phyloP scores from a whole-genome alignment of 2,797 vertebrate species.

The Salmo trutta region DNA sequence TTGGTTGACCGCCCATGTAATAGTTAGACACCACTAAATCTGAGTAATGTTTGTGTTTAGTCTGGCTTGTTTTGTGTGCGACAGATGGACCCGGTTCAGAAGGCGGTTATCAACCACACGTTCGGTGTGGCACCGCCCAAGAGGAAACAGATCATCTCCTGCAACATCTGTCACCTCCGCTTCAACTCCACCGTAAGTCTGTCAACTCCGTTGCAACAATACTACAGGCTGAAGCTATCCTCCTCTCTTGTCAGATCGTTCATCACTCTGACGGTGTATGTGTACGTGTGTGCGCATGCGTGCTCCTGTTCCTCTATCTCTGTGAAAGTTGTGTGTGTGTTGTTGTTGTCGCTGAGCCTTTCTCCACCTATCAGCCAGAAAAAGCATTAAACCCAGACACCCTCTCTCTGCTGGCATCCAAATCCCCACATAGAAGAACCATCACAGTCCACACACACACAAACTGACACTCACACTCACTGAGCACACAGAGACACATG shows the following conservation, averaged over 20 bases:
- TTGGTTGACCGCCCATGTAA: no score
- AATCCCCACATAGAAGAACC: not conserved
- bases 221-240: not conserved
- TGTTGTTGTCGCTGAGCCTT: conserved; percentile 3
- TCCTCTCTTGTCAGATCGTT: not conserved
- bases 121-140: conserved; percentile 89
- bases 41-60: conserved; percentile 4
- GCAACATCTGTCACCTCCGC: conserved; percentile 97
- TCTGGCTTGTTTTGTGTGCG: conserved; percentile 29
- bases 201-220: conserved; percentile 6
- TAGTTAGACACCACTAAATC: no score
- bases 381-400: conserved; percentile 3
- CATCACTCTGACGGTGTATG: not conserved
- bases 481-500: not conserved
- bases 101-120: conserved; percentile 97
- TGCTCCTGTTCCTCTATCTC: not conserved
- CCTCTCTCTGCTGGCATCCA: not conserved
- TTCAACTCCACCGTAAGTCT: conserved; percentile 95
- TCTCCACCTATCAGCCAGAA: conserved; percentile 26
- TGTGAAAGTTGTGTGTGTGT: conserved; percentile 7
- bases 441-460: not conserved
- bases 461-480: not conserved
- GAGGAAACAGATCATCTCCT: conserved; percentile 97
- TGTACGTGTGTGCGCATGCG: not conserved
- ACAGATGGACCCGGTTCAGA: conserved; percentile 98